Evolutionary conservation across 2,888 invertebrate species (phyloP).

Genomic region (Auanema freiburgensis): DNA sequence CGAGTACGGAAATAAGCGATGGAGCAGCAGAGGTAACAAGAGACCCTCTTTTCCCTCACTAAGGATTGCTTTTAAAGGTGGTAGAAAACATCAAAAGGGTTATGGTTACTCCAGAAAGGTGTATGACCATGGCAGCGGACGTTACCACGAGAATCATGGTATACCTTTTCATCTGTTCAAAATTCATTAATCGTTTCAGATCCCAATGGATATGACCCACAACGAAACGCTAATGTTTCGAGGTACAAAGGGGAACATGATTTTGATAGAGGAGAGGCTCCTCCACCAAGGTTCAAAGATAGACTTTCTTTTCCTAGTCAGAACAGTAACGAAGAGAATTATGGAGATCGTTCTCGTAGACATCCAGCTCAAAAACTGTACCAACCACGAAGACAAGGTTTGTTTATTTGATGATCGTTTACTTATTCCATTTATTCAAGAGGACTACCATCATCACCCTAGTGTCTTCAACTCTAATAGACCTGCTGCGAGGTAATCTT

Average conservation of each 20-base stretch:
- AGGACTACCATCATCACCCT: too few species aligned
- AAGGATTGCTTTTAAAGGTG: neutral
- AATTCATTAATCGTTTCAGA: neutral
- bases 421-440: too few species aligned
- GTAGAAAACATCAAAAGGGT: neutral
- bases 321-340: too few species aligned
- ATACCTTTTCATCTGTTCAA: neutral
- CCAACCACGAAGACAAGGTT: too few species aligned
- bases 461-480: too few species aligned
- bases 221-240: neutral
- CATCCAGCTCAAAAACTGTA: too few species aligned
- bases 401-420: too few species aligned
- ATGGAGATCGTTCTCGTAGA: too few species aligned
- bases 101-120: neutral
- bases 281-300: too few species aligned
- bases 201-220: neutral
- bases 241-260: conserved; percentile 4
- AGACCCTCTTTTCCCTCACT: too few species aligned
- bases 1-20: neutral
- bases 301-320: too few species aligned
- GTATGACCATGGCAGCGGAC: neutral
- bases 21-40: conserved; percentile 8
- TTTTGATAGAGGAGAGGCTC: neutral
- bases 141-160: conserved; percentile 1
- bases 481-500: too few species aligned